These are phyloP conservation scores for Diarsia rubi DNA, from an alignment of 2,888 invertebrate species.

Conservation along the genomic window DNA sequence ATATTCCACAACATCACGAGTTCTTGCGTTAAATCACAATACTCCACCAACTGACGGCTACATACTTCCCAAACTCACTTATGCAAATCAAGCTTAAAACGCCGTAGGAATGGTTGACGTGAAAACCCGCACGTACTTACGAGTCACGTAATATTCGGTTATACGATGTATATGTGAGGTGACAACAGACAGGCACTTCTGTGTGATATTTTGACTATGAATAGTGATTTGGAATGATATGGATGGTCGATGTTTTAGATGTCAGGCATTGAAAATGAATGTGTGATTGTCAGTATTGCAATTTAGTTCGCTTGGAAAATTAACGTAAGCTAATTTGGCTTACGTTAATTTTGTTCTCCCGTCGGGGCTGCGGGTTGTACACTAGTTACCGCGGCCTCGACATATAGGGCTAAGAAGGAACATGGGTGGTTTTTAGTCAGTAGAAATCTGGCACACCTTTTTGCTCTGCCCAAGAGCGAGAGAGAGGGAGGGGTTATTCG, in stretches of 20 bases:
- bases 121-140: slow-evolving; percentile 20
- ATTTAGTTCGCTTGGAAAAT: neutral
- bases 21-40: slow-evolving; percentile 45
- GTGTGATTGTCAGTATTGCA: neutral
- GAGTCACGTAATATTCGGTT: slow-evolving; percentile 51
- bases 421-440: no score
- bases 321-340: neutral
- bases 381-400: no score
- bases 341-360: no score
- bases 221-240: slow-evolving; percentile 5
- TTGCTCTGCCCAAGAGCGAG: no score
- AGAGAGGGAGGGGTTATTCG: no score
- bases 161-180: slow-evolving; percentile 25
- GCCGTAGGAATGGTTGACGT: slow-evolving; percentile 38
- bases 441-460: no score
- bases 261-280: no score
- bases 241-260: slow-evolving; percentile 5
- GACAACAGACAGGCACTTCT: slow-evolving; percentile 31
- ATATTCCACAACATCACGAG: slow-evolving; percentile 26
- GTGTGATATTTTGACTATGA: slow-evolving; percentile 23
- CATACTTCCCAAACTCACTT: slow-evolving; percentile 54
- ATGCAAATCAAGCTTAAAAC: slow-evolving; percentile 57
- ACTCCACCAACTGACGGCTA: slow-evolving; percentile 32
- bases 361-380: no score
- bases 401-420: no score